Evolutionary conservation across 1,140 invertebrate species (phyloP).

Genomic region (Panagrolaimus sp.): DNA sequence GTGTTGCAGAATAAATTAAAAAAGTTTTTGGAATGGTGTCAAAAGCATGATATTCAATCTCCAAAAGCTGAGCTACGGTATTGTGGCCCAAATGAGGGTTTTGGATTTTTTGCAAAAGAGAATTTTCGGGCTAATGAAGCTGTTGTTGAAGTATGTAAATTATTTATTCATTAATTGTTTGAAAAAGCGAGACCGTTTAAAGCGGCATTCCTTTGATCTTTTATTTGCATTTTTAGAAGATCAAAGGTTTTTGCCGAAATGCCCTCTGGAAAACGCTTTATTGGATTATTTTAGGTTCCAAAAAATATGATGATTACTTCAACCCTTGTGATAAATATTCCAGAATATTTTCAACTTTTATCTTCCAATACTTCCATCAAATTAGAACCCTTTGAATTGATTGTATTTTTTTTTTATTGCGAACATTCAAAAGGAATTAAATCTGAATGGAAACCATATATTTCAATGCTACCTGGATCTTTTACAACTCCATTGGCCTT

Average conservation of each 20-base stretch:
- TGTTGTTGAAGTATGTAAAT: constrained; percentile 15
- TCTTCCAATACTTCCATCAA: background rate
- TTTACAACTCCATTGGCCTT: background rate
- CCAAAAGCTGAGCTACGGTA: background rate
- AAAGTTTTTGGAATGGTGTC: background rate
- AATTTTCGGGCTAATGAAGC: constrained; percentile 14
- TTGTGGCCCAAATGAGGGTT: constrained; percentile 20
- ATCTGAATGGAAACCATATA: constrained; percentile 34
- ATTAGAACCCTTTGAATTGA: background rate
- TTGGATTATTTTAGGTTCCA: too few relatives aligned
- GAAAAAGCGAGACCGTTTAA: too few relatives aligned
- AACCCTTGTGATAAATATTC: constrained; percentile 18
- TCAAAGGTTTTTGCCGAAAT: too few relatives aligned
- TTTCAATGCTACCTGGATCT: constrained; percentile 32
- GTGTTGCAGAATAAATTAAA: background rate
- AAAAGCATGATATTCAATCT: background rate
- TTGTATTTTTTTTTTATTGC: background rate
- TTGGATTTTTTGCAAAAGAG: constrained; percentile 29
- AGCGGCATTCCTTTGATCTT: too few relatives aligned
- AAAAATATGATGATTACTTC: constrained; percentile 26
- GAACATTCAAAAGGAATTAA: constrained; percentile 10
- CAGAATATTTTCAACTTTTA: background rate
- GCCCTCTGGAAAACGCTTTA: too few relatives aligned
- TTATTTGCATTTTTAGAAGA: too few relatives aligned
- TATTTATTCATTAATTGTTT: too few relatives aligned